Evolutionary conservation across 1,140 invertebrate genomes (phyloP), one percentile per base, ranked within the genome.

Genomic region (Macrotrachela quadricornifera): DNA sequence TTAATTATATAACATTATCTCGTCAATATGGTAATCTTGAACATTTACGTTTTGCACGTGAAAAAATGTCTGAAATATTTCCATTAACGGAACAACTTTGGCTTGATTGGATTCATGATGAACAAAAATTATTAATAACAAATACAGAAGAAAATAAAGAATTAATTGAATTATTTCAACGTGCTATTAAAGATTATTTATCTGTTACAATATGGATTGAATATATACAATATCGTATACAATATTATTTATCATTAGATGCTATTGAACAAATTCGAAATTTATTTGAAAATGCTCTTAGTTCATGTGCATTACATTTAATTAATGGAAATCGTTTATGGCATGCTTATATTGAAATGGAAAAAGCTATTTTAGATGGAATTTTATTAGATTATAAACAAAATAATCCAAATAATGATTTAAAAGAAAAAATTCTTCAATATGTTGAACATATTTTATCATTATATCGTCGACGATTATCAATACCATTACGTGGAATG

Each of bases 331-430:
- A 74, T 10, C 66, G 79, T 16, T 71, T 84, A 18, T 85, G 81
- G 81, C 79, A 80, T 63, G 74, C 76, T 1, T 81, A 78, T 63
- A 66, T 78, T 56, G 79, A 82, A 64, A 80, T 80, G 65, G 81
- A 83, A 69, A 70, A 66, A 51, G 73, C 76, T 49, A 65, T 80
- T 41, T 56, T 73, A 14, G 58, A 59, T 46, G 63, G 67, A 44
- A 13, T 49, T 48, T 40, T 16, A 21, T 43, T 18, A 36, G 37
- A 39, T 30, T 30, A 50, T 16, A 2, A n/a, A 50, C 3, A 17
- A 45, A 39, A 50, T 30, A 15, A 30, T 50, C 3, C 1, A 48
- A 50, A 49, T 18, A 9, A 10, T 9, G 42, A 53, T 49, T 37
- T 14, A 30, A n/a, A 44, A 58, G 45, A 39, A 56, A 49, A 43